Conservation (phyloP, 35 echinoderm and acorn worm genomes). For the Lytechinus pictus region DNA sequence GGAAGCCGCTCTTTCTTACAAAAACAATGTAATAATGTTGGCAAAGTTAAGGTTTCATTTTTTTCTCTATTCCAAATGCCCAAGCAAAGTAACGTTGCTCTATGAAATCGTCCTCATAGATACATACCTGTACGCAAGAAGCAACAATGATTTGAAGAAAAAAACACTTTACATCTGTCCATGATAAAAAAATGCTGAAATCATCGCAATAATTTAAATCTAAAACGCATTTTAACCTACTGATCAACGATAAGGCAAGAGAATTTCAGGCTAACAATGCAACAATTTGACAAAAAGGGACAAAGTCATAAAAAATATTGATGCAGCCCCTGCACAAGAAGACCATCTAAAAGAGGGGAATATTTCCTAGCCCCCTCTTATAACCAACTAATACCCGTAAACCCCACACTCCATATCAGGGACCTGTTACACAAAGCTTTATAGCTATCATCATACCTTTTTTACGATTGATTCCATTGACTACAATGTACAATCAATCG, state of each 20-base stretch:
- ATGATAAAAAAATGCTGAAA: neutral
- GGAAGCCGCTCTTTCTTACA: neutral
- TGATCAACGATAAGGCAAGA: neutral
- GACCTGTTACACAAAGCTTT: too few relatives aligned
- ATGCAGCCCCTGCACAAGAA: too few relatives aligned
- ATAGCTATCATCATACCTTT: too few relatives aligned
- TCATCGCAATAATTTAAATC: neutral
- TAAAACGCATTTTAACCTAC: neutral
- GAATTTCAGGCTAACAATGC: neutral
- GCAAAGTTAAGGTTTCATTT: too few relatives aligned
- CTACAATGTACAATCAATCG: too few relatives aligned
- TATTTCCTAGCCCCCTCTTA: too few relatives aligned
- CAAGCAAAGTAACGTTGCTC: neutral
- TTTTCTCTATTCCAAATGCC: too few relatives aligned
- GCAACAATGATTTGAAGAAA: neutral
- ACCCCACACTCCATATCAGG: too few relatives aligned
- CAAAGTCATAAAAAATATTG: too few relatives aligned
- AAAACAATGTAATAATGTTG: neutral
- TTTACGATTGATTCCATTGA: too few relatives aligned
- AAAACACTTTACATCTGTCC: neutral
- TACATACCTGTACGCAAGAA: neutral
- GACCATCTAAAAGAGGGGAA: too few relatives aligned
- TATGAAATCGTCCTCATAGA: neutral
- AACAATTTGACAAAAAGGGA: neutral
- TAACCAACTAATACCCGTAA: too few relatives aligned